phyloP scores from a whole-genome alignment of 1,140 invertebrate species.

The Drosophila bipectinata region DNA sequence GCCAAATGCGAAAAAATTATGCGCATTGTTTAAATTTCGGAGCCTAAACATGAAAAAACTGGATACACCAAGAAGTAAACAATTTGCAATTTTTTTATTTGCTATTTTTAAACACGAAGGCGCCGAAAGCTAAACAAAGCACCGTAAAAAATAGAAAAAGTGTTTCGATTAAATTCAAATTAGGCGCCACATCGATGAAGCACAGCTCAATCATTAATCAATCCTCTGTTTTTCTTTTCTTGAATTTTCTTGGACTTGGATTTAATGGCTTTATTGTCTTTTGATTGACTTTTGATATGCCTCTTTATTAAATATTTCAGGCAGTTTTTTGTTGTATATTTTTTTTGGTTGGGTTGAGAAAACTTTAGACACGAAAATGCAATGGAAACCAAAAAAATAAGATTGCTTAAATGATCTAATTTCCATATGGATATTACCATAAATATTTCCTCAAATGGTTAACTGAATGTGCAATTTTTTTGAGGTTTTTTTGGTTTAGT shows the following conservation, averaged over 20 bases:
- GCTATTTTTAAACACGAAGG: not conserved
- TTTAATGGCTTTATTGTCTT: slow-evolving; percentile 1
- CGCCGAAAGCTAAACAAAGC: not conserved
- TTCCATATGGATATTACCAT: slow-evolving; percentile 3
- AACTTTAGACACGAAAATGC: not conserved
- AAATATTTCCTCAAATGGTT: not conserved
- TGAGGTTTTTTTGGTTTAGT: not conserved
- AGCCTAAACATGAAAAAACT: slow-evolving; percentile 12
- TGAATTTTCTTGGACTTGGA: not conserved
- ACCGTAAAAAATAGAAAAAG: slow-evolving; percentile 1
- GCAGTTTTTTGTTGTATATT: not conserved
- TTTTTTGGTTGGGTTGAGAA: not conserved
- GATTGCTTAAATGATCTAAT: not conserved
- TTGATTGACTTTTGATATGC: not conserved
- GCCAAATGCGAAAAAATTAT: slow-evolving; percentile 52
- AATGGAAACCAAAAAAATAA: not conserved
- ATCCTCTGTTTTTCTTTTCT: not conserved
- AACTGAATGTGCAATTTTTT: slow-evolving; percentile 4
- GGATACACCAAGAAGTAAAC: not conserved
- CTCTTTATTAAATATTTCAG: not conserved
- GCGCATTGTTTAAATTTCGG: slow-evolving; percentile 45
- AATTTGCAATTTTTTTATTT: not conserved
- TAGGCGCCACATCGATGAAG: not conserved
- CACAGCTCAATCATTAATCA: not conserved
- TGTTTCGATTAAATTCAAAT: slow-evolving; percentile 1